These are phyloP conservation scores for Thymallus thymallus DNA, from an alignment of 2,113 vertebrate genomes.

Conservation along the genomic window DNA sequence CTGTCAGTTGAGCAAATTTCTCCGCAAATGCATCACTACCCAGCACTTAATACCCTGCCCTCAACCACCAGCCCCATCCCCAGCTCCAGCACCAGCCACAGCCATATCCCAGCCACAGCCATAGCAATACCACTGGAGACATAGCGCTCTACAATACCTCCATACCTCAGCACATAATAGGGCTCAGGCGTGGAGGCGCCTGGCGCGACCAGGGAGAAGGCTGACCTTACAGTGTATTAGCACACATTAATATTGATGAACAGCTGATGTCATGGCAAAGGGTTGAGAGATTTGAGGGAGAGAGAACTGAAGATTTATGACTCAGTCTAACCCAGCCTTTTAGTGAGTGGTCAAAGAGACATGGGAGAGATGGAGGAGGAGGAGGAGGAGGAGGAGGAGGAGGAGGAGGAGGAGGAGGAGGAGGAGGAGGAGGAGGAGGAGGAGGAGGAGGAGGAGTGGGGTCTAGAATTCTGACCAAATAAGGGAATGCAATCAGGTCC, in stretches of 20 bases:
- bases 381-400: not conserved
- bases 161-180: conserved; percentile 3
- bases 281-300: not conserved
- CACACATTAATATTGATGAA: conserved; percentile 6
- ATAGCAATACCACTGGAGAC: not conserved
- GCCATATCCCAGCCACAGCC: not conserved
- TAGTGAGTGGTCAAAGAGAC: not conserved
- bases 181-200: not conserved
- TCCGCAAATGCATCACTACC: not conserved
- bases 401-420: not conserved
- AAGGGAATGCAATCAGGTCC: no score
- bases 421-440: not conserved
- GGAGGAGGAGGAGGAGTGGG: not conserved
- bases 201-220: not conserved
- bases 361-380: not conserved
- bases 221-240: not conserved
- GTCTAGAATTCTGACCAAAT: no score
- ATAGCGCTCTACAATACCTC: not conserved
- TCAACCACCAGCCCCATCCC: not conserved
- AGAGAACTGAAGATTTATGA: not conserved
- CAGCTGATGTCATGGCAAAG: not conserved
- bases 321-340: no score
- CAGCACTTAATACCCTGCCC: not conserved
- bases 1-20: not conserved
- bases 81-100: not conserved